These are phyloP conservation scores for Philopedon plagiatum DNA, from an alignment of 2,888 invertebrate species.

Conservation along the genomic window DNA sequence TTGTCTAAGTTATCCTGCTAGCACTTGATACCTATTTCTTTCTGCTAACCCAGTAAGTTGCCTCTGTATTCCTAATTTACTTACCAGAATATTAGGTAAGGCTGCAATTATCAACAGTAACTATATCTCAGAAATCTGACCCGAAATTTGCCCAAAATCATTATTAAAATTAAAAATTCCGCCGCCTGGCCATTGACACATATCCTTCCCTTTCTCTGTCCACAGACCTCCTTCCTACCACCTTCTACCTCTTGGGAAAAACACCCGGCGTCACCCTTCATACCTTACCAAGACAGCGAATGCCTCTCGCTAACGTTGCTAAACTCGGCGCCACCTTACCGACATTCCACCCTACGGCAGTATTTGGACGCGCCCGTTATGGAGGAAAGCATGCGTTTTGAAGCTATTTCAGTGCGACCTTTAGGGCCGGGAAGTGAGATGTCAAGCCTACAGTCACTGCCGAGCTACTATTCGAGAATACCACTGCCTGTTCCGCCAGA, in stretches of 20 bases:
- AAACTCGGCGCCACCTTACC: constrained; percentile 54
- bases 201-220: constrained; percentile 79
- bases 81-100: too few species aligned
- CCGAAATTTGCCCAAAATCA: constrained; percentile 1
- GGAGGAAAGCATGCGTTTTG: constrained; percentile 33
- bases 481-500: constrained; percentile 59
- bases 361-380: constrained; percentile 55
- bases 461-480: constrained; percentile 53
- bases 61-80: too few species aligned
- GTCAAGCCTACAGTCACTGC: constrained; percentile 47
- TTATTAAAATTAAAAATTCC: constrained; percentile 33
- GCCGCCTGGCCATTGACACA: constrained; percentile 59
- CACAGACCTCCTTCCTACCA: constrained; percentile 69
- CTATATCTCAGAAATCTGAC: constrained; percentile 9
- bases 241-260: constrained; percentile 69
- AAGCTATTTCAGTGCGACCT: constrained; percentile 16
- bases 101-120: too few species aligned
- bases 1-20: too few species aligned
- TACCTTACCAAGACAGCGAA: constrained; percentile 34
- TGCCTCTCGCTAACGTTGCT: constrained; percentile 57
- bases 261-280: constrained; percentile 64
- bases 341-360: constrained; percentile 55
- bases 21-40: too few species aligned
- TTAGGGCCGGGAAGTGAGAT: constrained; percentile 13
- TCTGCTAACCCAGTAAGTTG: too few species aligned